Base-by-base conservation (phyloP, 1,140 invertebrate species). In the Aphidius ervi region DNA sequence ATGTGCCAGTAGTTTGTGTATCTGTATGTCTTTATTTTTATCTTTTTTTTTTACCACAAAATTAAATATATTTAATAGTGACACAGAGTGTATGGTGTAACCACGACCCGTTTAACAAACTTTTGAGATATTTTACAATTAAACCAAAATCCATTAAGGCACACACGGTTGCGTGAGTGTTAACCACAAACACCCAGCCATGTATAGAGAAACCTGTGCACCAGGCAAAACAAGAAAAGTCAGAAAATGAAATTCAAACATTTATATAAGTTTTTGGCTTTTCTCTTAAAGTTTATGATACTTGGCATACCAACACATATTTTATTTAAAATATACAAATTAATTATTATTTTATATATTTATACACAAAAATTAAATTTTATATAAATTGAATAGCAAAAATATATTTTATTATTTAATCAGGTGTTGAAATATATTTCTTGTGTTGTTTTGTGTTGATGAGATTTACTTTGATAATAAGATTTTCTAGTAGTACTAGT, bases 391-490 rank as follows among this genome's bases (percentile, higher is more conserved):
- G 23, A 31, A 16, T 16, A 16, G 16, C 16, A 16, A 16, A 16
- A 16, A 16, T 16, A 16, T 16, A 16, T 16, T 16, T 16, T 16
- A 16, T 16, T 16, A 16, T 16, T 16, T 16, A 16, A 16, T 16
- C 16, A 16, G 16, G 16, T 16, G 16, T 16, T 16, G 16, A 16
- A 16, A 16, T 16, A 31, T 31, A 31, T 31, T 31, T 31, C 23
- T 54, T 54, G 40, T 41, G 55, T 74, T 74, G 74, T 75, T 74
- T 74, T 69, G 68, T 58, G 20, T 48, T 68, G 72, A 77, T 74
- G 74, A 75, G 74, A 77, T 74, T 74, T 72, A 72, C 73, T 65
- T 71, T 75, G 73, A 77, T 78, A 78, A 79, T 77, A 79, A 78
- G 74, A 77, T 74, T 69, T 68, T 31, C 2, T 31, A 31, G 67